Percentiles rank a stretch among this genome's conserved stretches.
phyloP scores from a whole-genome alignment of 1,140 invertebrate genomes.

The Drusus annulatus region DNA sequence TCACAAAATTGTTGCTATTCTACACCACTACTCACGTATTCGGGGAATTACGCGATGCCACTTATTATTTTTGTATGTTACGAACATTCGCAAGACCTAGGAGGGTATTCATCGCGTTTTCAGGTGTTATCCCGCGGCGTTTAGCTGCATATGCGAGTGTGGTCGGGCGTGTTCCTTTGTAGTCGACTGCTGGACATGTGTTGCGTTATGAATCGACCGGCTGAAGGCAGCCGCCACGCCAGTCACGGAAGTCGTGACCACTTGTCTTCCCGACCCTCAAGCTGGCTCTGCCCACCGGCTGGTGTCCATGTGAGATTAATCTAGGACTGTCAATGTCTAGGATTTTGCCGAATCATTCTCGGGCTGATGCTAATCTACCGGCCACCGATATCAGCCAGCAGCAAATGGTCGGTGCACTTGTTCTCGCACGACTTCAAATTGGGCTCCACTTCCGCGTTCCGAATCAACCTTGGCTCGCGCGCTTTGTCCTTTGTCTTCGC shows the following conservation, averaged over 20 bases:
- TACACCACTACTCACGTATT: too few relatives aligned
- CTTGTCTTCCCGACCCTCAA: constrained; percentile 20
- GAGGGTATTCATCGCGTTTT: too few relatives aligned
- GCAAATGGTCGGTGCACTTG: constrained; percentile 1
- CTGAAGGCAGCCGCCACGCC: constrained; percentile 16
- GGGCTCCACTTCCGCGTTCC: constrained; percentile 11
- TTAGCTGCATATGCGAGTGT: too few relatives aligned
- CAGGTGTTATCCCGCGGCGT: too few relatives aligned
- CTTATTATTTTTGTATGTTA: too few relatives aligned
- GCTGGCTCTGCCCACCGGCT: neutral
- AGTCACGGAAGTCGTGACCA: constrained; percentile 34
- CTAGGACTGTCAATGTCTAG: constrained; percentile 38
- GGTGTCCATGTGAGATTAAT: constrained; percentile 25
- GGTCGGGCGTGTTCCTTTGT: constrained; percentile 17
- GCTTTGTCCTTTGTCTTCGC: too few relatives aligned
- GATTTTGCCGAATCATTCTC: constrained; percentile 7
- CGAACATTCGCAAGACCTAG: too few relatives aligned
- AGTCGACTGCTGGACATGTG: neutral
- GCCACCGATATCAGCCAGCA: neutral
- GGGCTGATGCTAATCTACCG: constrained; percentile 23
- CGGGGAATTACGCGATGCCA: too few relatives aligned
- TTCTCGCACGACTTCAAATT: neutral
- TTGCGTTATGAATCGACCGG: constrained; percentile 14
- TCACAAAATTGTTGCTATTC: too few relatives aligned
- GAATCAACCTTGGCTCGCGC: neutral